Evolutionary conservation across 2,797 vertebrate genomes (phyloP).

Genomic region (Lagocephalus sceleratus): DNA sequence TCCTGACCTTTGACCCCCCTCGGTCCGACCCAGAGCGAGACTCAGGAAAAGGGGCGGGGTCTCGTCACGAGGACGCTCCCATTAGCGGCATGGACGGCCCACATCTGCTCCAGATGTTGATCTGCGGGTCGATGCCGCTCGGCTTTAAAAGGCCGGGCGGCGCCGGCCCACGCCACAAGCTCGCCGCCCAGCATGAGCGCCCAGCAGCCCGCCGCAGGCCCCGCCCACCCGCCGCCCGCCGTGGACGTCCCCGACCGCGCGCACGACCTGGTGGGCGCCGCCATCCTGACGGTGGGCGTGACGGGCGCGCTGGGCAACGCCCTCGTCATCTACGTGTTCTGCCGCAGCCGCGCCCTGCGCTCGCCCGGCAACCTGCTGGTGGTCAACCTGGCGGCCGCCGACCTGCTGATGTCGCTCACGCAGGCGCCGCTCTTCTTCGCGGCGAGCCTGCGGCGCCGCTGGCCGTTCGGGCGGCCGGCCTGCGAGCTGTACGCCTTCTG

Average conservation of each 20-base stretch:
- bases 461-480: constrained; percentile 84
- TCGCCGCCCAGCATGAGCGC: constrained; percentile 5
- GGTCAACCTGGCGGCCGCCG: constrained; percentile 82
- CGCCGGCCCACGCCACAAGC: no score
- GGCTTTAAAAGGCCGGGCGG: background rate
- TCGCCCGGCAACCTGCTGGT: constrained; percentile 83
- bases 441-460: constrained; percentile 80
- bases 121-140: background rate
- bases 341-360: constrained; percentile 76
- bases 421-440: constrained; percentile 85
- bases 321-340: constrained; percentile 85
- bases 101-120: constrained; percentile 17
- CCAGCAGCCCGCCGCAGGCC: background rate
- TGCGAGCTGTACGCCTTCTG: constrained; percentile 75
- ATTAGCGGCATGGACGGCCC: no score
- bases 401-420: constrained; percentile 85
- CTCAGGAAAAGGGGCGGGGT: no score
- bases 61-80: no score
- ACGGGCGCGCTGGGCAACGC: constrained; percentile 81
- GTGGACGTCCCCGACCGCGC: constrained; percentile 74
- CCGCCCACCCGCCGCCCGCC: background rate
- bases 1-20: no score
- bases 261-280: constrained; percentile 81
- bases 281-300: constrained; percentile 78
- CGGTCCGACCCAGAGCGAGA: no score